Evolutionary conservation across 2,113 vertebrate genomes (phyloP).

Genomic region (Paracanthobrama guichenoti): DNA sequence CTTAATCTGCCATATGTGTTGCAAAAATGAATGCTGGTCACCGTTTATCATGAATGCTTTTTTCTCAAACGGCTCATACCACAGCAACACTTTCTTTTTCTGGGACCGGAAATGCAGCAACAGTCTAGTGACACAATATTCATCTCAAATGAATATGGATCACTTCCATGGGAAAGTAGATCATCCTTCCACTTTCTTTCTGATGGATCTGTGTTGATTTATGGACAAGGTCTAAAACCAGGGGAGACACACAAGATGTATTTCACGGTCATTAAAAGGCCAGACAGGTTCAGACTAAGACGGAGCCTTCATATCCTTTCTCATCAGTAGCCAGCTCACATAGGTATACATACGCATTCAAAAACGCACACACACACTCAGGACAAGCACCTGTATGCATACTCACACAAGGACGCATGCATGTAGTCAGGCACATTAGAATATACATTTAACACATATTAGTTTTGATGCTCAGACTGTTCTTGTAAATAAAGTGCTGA

Average conservation of each 20-base stretch:
- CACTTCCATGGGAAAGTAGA: neutral
- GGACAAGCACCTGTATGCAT: constrained; percentile 18
- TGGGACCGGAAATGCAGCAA: neutral
- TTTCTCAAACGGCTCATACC: constrained; percentile 19
- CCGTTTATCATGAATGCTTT: neutral
- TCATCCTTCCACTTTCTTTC: neutral
- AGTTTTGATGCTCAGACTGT: constrained; percentile 49
- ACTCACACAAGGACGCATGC: constrained; percentile 50
- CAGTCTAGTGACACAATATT: neutral
- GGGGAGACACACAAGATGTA: neutral
- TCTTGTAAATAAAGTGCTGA: constrained; percentile 58
- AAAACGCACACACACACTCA: constrained; percentile 53
- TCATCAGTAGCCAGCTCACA: constrained; percentile 43
- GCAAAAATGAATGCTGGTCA: constrained; percentile 15
- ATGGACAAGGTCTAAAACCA: neutral
- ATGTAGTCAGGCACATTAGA: constrained; percentile 60
- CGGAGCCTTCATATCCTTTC: constrained; percentile 66
- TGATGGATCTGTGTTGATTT: constrained; percentile 5
- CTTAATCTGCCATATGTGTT: neutral
- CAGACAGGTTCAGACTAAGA: constrained; percentile 61
- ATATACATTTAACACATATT: constrained; percentile 47
- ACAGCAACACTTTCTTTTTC: neutral
- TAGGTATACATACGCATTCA: constrained; percentile 65
- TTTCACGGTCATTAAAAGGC: constrained; percentile 8
- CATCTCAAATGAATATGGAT: constrained; percentile 9